Percentiles rank a stretch among this genome's conserved stretches.
Evolutionary conservation across 2,888 invertebrate genomes (phyloP).

Genomic region (Andrena trimmerana): DNA sequence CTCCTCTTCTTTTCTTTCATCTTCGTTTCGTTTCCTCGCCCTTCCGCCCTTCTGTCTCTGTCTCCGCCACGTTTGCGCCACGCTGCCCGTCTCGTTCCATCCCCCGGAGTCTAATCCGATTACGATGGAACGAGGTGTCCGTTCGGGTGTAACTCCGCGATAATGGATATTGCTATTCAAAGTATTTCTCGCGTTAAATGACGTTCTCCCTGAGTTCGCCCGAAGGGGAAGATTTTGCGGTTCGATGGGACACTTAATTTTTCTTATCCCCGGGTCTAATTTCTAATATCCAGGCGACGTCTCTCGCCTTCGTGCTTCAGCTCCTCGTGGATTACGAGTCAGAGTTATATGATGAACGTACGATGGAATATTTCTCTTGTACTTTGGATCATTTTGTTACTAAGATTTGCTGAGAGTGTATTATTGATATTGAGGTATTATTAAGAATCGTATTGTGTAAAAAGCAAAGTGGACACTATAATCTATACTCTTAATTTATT

Average conservation of each 20-base stretch:
- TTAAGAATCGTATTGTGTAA: no score
- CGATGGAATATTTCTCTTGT: no score
- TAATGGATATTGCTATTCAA: constrained; percentile 81
- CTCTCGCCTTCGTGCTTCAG: not conserved
- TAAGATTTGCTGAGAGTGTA: no score
- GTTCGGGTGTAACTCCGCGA: constrained; percentile 78
- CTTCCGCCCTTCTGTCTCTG: constrained; percentile 5
- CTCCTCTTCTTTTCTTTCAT: constrained; percentile 34
- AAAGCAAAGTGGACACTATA: no score
- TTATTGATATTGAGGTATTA: no score
- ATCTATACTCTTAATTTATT: no score
- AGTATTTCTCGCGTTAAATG: constrained; percentile 79
- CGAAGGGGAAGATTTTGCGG: constrained; percentile 46
- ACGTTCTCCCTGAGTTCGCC: constrained; percentile 47
- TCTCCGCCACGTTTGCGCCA: constrained; percentile 5
- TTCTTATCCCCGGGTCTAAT: constrained; percentile 15
- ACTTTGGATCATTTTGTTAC: no score
- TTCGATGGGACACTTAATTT: constrained; percentile 45
- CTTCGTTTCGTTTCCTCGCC: constrained; percentile 35
- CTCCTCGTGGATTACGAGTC: no score
- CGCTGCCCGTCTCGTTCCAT: constrained; percentile 29
- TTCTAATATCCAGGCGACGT: constrained; percentile 17
- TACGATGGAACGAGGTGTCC: constrained; percentile 77
- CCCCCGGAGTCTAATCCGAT: constrained; percentile 76
- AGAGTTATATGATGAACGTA: not conserved